These are phyloP conservation scores for Trematomus bernacchii DNA, from an alignment of 2,797 vertebrate genomes.

Conservation along the genomic window DNA sequence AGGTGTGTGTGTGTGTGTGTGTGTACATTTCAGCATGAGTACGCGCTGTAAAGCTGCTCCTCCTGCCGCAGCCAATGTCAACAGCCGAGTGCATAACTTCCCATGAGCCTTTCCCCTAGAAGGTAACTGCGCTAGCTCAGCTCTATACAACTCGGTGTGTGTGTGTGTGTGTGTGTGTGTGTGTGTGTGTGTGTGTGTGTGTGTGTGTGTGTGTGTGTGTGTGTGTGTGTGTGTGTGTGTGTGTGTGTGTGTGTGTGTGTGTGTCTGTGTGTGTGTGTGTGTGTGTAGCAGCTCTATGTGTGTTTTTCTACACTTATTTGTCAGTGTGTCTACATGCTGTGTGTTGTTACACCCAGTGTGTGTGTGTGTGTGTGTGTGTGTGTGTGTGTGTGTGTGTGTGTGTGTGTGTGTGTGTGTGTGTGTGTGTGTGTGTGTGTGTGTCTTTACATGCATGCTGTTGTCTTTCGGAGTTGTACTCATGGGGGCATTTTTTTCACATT, in stretches of 20 bases:
- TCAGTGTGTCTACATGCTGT: constrained; percentile 31
- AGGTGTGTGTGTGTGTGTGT: constrained; percentile 16
- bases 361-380: constrained; percentile 35
- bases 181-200: constrained; percentile 26
- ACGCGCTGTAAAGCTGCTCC: constrained; percentile 59
- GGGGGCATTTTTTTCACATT: constrained; percentile 49
- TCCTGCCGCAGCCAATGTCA: constrained; percentile 71
- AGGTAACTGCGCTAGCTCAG: constrained; percentile 61
- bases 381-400: constrained; percentile 39
- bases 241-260: constrained; percentile 29
- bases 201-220: constrained; percentile 18
- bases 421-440: constrained; percentile 29
- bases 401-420: constrained; percentile 28
- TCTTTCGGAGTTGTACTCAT: constrained; percentile 43
- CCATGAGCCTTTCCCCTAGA: constrained; percentile 79
- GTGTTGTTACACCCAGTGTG: constrained; percentile 26
- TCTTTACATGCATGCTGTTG: constrained; percentile 34
- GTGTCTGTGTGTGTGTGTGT: constrained; percentile 25
- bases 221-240: constrained; percentile 24
- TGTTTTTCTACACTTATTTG: constrained; percentile 38
- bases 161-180: constrained; percentile 31
- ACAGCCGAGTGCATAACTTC: constrained; percentile 76
- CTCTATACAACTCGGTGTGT: constrained; percentile 21
- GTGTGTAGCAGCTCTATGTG: no score
- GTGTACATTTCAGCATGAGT: constrained; percentile 38